A percentile compares a stretch with the other conserved stretches of the same genome.
Evolutionary conservation across 1,140 invertebrate genomes (phyloP).

Genomic region (Hydropsyche tenuis): DNA sequence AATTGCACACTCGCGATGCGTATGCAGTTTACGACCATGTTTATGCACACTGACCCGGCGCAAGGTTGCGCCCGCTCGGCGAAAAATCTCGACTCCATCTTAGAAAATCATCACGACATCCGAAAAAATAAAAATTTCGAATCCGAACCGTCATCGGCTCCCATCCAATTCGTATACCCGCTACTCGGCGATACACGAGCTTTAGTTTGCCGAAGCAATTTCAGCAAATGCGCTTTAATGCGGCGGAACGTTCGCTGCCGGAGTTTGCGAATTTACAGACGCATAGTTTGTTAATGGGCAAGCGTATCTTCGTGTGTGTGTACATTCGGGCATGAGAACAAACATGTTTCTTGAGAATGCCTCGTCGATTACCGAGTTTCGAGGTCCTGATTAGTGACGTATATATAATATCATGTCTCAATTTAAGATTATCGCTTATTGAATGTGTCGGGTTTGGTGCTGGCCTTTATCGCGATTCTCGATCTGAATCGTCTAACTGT

Average conservation of each 20-base stretch:
- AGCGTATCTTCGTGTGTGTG: background rate
- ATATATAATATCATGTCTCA: too few relatives aligned
- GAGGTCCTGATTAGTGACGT: constrained; percentile 1
- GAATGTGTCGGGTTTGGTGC: too few relatives aligned
- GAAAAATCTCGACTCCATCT: background rate
- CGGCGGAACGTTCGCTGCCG: constrained; percentile 28
- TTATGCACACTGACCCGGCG: background rate
- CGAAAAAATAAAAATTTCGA: too few relatives aligned
- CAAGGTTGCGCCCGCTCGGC: background rate
- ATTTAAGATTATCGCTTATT: too few relatives aligned
- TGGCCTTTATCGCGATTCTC: too few relatives aligned
- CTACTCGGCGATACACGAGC: too few relatives aligned
- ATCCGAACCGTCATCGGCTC: too few relatives aligned
- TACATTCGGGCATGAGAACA: constrained; percentile 14
- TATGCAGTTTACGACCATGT: background rate
- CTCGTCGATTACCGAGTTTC: constrained; percentile 36
- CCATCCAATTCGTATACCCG: too few relatives aligned
- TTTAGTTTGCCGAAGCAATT: constrained; percentile 39
- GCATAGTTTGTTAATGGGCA: constrained; percentile 41
- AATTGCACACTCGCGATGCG: background rate
- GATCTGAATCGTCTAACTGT: too few relatives aligned
- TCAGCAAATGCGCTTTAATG: constrained; percentile 41
- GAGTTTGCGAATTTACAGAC: constrained; percentile 36
- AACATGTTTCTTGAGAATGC: constrained; percentile 31
- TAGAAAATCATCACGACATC: too few relatives aligned